phyloP scores from a whole-genome alignment of 2,113 vertebrate species.

The Sapajus apella region DNA sequence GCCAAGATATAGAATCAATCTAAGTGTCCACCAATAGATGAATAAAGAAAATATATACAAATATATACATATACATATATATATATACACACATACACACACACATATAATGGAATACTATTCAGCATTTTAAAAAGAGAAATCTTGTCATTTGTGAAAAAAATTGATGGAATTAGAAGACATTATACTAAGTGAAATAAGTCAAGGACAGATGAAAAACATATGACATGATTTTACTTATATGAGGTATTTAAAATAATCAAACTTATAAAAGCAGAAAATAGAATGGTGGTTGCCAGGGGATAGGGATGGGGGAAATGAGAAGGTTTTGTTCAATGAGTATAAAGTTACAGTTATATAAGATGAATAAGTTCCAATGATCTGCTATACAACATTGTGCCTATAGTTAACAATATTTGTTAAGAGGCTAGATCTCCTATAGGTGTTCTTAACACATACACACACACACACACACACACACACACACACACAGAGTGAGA shows the following conservation, averaged over 20 bases:
- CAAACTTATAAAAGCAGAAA: background rate
- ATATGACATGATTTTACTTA: background rate
- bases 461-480: background rate
- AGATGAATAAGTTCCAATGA: background rate
- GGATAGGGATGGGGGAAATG: background rate
- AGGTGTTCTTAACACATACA: background rate
- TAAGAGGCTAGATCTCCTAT: background rate
- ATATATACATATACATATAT: too few species aligned
- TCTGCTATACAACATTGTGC: background rate
- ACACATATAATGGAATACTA: background rate
- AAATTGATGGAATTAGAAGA: background rate
- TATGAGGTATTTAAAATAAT: background rate
- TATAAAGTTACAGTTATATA: background rate
- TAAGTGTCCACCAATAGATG: background rate
- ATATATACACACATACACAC: background rate
- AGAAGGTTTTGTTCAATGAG: background rate
- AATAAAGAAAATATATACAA: background rate
- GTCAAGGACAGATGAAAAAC: background rate
- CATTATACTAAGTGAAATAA: background rate
- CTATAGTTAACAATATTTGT: background rate
- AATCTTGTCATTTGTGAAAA: background rate
- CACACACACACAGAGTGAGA: background rate
- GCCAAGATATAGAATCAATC: background rate
- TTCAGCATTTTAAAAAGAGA: background rate
- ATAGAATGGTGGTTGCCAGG: background rate